phyloP scores from a whole-genome alignment of 2,113 vertebrate species.

The Gobius niger region DNA sequence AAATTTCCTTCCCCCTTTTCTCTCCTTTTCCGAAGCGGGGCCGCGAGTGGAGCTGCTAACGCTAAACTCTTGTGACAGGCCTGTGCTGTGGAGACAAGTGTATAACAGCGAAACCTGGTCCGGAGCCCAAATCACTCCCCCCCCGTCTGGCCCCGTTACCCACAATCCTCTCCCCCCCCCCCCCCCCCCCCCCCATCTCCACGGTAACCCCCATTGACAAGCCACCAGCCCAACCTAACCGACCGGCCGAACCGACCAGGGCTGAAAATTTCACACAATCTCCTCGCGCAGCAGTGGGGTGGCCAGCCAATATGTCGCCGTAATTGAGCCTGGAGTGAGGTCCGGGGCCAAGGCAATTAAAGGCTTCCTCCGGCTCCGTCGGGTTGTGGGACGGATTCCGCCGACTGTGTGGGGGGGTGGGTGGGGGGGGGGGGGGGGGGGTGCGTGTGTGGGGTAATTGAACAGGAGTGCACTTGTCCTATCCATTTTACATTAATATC shows the following conservation, averaged over 20 bases:
- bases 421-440: slow-evolving; percentile 79
- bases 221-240: no score
- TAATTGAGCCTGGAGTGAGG: slow-evolving; percentile 98
- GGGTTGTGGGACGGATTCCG: slow-evolving; percentile 90
- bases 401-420: slow-evolving; percentile 80
- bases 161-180: slow-evolving; percentile 28
- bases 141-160: slow-evolving; percentile 14
- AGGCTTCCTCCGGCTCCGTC: slow-evolving; percentile 90
- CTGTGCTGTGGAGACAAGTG: neutral
- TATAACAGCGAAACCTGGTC: slow-evolving; percentile 13
- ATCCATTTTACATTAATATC: slow-evolving; percentile 98
- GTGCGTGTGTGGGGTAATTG: slow-evolving; percentile 92
- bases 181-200: slow-evolving; percentile 84
- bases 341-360: slow-evolving; percentile 99
- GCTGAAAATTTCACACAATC: slow-evolving; percentile 98
- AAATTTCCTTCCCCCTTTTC: neutral
- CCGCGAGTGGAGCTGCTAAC: neutral
- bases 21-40: neutral
- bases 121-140: slow-evolving; percentile 29
- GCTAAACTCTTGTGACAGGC: neutral
- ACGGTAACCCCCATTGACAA: slow-evolving; percentile 35
- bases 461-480: slow-evolving; percentile 92
- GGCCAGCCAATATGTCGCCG: slow-evolving; percentile 97
- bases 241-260: slow-evolving; percentile 78
- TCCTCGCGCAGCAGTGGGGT: slow-evolving; percentile 94